These are phyloP conservation scores for Gasteruption jaculator DNA, from an alignment of 2,888 invertebrate genomes.

Conservation along the genomic window DNA sequence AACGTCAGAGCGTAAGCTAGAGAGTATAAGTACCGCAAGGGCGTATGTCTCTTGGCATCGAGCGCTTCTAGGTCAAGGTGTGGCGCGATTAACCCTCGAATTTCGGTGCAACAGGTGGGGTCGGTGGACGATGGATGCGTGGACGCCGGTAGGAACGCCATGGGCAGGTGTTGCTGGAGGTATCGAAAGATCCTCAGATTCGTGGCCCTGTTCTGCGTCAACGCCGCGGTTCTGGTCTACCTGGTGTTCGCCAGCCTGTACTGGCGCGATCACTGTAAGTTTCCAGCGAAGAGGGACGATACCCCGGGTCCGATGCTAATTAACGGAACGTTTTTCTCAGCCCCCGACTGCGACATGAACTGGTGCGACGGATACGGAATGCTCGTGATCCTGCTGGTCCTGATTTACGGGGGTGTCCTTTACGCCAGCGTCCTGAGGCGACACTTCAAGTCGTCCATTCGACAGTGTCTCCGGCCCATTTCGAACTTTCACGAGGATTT, in stretches of 20 bases:
- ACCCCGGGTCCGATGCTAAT: background rate
- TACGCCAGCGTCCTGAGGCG: constrained; percentile 65
- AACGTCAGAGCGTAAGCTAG: no score
- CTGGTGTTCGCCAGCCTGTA: constrained; percentile 36
- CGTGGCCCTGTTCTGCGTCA: constrained; percentile 25
- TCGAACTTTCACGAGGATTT: constrained; percentile 11
- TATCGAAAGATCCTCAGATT: constrained; percentile 23
- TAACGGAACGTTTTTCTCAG: constrained; percentile 25
- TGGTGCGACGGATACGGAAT: constrained; percentile 71
- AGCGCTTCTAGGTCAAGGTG: no score
- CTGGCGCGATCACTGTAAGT: constrained; percentile 35
- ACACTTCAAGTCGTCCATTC: constrained; percentile 51
- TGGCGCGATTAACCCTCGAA: no score
- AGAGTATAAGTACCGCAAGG: no score
- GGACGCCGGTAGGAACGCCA: constrained; percentile 8
- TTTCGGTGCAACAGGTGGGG: no score
- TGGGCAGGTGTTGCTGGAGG: constrained; percentile 23
- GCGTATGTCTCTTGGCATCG: no score
- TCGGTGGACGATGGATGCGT: no score
- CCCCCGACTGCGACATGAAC: constrained; percentile 24
- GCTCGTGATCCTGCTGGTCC: constrained; percentile 60
- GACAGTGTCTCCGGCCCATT: constrained; percentile 27
- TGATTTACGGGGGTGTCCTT: constrained; percentile 60
- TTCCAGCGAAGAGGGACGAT: background rate
- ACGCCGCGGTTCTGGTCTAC: constrained; percentile 33